These are phyloP conservation scores for Burhinus oedicnemus DNA, from an alignment of 2,113 vertebrate species.

Conservation along the genomic window DNA sequence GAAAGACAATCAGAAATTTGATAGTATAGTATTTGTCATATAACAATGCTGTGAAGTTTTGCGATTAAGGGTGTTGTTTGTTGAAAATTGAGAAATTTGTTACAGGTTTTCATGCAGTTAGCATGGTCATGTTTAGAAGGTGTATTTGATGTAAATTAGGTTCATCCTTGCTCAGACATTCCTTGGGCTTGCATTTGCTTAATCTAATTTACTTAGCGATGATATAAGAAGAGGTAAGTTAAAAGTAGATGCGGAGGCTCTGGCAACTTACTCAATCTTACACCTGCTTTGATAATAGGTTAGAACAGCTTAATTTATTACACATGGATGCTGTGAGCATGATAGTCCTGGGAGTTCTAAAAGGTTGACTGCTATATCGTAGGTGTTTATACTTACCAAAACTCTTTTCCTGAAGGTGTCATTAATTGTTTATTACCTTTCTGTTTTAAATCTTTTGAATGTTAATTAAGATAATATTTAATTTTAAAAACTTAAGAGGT, in stretches of 20 bases:
- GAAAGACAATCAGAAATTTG: neutral
- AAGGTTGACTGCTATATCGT: neutral
- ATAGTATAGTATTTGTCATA: neutral
- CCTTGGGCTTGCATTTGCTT: neutral
- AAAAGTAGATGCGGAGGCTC: neutral
- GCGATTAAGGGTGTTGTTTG: neutral
- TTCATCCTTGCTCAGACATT: neutral
- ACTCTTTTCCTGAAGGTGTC: neutral
- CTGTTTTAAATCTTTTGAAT: neutral
- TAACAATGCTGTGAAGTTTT: neutral
- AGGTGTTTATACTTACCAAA: neutral
- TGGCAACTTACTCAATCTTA: neutral
- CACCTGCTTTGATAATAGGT: neutral
- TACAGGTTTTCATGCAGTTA: neutral
- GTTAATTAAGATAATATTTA: conserved; percentile 16
- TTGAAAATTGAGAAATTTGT: neutral
- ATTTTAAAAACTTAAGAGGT: neutral
- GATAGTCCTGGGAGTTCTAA: neutral
- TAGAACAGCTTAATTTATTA: neutral
- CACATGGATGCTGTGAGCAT: neutral
- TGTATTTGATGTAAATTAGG: neutral
- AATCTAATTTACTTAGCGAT: neutral
- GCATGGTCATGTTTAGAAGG: neutral
- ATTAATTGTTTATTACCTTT: neutral
- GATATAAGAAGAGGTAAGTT: neutral